A percentile compares a stretch with the other conserved stretches of the same genome.
Evolutionary conservation across 2,113 vertebrate species (phyloP).

Genomic region (Cyprinodon tularosa): DNA sequence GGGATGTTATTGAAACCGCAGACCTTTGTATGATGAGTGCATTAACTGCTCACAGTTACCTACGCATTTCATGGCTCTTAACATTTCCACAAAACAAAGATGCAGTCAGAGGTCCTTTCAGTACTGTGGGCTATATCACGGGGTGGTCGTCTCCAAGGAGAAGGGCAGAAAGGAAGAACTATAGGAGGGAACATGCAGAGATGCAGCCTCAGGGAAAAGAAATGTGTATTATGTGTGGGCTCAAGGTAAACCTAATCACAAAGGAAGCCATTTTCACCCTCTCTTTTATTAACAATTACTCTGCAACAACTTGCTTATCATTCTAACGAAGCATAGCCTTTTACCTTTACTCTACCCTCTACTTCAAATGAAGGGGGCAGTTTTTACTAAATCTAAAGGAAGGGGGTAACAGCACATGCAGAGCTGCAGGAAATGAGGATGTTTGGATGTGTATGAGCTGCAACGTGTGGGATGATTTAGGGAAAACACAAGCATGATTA

Average conservation of each 20-base stretch:
- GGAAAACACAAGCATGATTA: conserved; percentile 42
- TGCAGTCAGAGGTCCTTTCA: conserved; percentile 15
- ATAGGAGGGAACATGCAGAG: not conserved
- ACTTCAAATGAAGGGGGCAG: not conserved
- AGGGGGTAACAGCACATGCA: not conserved
- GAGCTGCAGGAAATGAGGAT: conserved; percentile 15
- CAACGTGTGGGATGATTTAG: conserved; percentile 47
- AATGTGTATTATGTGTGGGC: conserved; percentile 11
- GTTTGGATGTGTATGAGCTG: conserved; percentile 22
- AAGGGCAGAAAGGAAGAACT: not conserved
- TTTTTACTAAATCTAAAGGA: not conserved
- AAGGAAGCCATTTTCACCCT: not conserved
- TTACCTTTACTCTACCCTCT: not conserved
- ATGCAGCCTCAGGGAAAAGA: conserved; percentile 29
- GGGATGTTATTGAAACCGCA: not conserved
- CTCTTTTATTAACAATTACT: not conserved
- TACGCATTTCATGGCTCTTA: not conserved
- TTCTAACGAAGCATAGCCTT: not conserved
- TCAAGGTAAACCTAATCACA: conserved; percentile 34
- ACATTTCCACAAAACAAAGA: conserved; percentile 8
- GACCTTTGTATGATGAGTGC: not conserved
- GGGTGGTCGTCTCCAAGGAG: conserved; percentile 32
- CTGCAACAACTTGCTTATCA: not conserved
- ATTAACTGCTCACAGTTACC: not conserved
- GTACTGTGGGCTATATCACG: not conserved